Evolutionary conservation across 2,113 vertebrate species (phyloP).

Genomic region (Pandion haliaetus): DNA sequence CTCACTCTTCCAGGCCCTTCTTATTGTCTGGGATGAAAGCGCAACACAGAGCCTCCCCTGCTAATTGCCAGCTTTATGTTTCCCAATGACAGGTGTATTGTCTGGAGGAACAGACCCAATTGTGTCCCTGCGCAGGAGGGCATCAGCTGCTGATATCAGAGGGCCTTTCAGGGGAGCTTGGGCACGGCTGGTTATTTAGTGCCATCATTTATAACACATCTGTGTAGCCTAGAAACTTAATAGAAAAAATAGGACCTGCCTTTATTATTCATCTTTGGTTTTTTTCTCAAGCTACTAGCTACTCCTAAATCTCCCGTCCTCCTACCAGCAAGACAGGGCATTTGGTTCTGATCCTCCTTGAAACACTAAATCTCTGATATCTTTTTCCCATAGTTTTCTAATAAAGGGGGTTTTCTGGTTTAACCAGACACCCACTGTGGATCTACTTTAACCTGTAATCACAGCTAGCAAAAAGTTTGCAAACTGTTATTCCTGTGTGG

Average conservation of each 20-base stretch:
- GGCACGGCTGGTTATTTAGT: neutral
- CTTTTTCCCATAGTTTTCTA: neutral
- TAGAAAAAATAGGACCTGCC: neutral
- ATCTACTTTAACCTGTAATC: neutral
- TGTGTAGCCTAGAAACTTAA: conserved; percentile 34
- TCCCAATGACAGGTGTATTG: conserved; percentile 69
- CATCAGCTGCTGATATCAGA: conserved; percentile 50
- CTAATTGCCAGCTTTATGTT: conserved; percentile 75
- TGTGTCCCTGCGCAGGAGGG: conserved; percentile 65
- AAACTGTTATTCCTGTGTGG: neutral
- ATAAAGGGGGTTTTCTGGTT: neutral
- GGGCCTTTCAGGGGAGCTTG: conserved; percentile 16
- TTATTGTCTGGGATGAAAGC: conserved; percentile 74
- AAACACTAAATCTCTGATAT: neutral
- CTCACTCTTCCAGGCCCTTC: conserved; percentile 76
- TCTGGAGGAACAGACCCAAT: conserved; percentile 78
- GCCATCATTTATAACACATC: conserved; percentile 22
- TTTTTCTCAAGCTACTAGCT: neutral
- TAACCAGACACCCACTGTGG: neutral
- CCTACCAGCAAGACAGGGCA: neutral
- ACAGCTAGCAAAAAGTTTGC: neutral
- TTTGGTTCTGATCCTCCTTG: neutral
- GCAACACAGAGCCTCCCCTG: conserved; percentile 40
- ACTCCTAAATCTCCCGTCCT: conserved; percentile 8
- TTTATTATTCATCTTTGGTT: neutral